These are phyloP conservation scores for Halyomorpha halys DNA, from an alignment of 1,140 invertebrate species.

Conservation along the genomic window DNA sequence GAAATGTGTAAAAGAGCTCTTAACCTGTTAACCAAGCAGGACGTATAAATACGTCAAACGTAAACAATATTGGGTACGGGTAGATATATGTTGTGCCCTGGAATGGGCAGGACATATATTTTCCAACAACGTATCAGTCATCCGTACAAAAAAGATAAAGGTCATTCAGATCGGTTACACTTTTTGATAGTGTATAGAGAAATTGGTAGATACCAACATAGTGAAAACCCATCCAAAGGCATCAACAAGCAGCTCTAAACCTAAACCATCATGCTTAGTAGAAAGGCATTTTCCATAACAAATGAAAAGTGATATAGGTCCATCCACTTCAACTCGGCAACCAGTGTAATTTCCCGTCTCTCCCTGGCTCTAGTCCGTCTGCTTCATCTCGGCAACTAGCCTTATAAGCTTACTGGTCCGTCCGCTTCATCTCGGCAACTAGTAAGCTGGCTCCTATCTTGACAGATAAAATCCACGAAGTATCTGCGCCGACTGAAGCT, in stretches of 20 bases:
- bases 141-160: not conserved
- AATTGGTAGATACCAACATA: not conserved
- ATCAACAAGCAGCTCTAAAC: not conserved
- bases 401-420: too few relatives aligned
- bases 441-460: too few relatives aligned
- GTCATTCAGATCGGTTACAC: not conserved
- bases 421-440: too few relatives aligned
- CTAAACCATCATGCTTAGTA: not conserved
- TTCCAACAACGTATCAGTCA: not conserved
- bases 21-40: not conserved
- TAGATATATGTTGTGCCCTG: not conserved
- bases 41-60: not conserved
- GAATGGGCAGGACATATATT: not conserved
- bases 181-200: not conserved
- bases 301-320: slow-evolving; percentile 2
- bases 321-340: too few relatives aligned
- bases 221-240: not conserved
- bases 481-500: too few relatives aligned
- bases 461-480: too few relatives aligned
- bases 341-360: too few relatives aligned
- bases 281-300: not conserved
- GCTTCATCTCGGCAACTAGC: too few relatives aligned
- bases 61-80: too few relatives aligned
- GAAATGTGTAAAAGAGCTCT: not conserved
- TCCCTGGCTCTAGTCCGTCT: too few relatives aligned